These are phyloP conservation scores for Eurytoma adleriae DNA, from an alignment of 2,888 invertebrate genomes.

Conservation along the genomic window DNA sequence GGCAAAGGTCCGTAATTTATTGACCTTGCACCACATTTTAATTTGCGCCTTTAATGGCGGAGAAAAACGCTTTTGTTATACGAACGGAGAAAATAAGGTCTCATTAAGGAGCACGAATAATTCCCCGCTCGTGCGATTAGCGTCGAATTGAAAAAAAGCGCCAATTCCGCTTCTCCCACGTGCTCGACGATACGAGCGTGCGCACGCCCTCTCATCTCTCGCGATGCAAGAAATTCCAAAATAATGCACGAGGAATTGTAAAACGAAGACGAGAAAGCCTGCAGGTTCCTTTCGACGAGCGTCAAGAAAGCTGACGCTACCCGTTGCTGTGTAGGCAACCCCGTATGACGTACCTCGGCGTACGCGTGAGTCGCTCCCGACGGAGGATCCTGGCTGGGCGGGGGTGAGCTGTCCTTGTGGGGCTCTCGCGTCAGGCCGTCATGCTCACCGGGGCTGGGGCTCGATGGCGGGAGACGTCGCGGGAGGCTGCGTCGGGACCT, in stretches of 20 bases:
- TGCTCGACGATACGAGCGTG: background rate
- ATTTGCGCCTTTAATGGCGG: constrained; percentile 4
- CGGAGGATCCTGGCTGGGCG: too few relatives aligned
- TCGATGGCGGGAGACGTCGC: too few relatives aligned
- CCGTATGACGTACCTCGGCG: background rate
- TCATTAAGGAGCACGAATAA: background rate
- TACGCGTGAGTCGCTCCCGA: background rate
- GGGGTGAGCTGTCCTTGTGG: too few relatives aligned
- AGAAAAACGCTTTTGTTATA: constrained; percentile 4
- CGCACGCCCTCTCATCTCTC: background rate
- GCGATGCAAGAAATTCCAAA: background rate
- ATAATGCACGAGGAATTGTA: background rate
- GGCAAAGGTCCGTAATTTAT: constrained; percentile 37
- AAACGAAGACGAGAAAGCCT: too few relatives aligned
- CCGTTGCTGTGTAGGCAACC: too few relatives aligned
- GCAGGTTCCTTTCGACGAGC: too few relatives aligned
- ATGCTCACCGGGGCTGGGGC: constrained; percentile 2
- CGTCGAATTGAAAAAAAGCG: too few relatives aligned
- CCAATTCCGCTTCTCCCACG: background rate
- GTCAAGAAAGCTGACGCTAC: too few relatives aligned
- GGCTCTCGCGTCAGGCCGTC: background rate
- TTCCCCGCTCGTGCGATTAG: background rate
- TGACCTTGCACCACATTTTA: constrained; percentile 49
- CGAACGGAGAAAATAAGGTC: background rate
- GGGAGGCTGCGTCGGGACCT: constrained; percentile 52